phyloP scores from a whole-genome alignment of 2,113 vertebrate species.

The Ammospiza caudacuta region DNA sequence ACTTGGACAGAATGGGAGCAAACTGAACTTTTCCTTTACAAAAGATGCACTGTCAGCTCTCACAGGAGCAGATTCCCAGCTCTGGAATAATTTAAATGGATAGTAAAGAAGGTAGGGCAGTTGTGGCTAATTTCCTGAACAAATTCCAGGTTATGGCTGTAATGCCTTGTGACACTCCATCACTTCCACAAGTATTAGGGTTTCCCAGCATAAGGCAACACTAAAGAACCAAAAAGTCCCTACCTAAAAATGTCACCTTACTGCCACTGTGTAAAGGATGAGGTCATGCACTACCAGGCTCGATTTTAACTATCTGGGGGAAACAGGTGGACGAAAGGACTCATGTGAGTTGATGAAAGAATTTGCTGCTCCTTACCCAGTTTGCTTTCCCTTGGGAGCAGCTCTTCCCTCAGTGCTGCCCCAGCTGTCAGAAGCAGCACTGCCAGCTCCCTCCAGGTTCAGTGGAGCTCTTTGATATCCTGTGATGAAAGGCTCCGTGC shows the following conservation, averaged over 20 bases:
- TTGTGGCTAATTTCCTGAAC: background rate
- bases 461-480: background rate
- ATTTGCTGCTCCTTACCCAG: background rate
- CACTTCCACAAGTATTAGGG: background rate
- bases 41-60: background rate
- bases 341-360: background rate
- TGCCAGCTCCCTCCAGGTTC: background rate
- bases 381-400: background rate
- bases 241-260: background rate
- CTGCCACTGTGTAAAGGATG: background rate
- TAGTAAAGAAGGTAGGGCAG: background rate
- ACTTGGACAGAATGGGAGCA: background rate
- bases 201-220: background rate
- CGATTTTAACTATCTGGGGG: background rate
- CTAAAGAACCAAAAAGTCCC: background rate
- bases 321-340: background rate
- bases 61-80: background rate
- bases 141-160: background rate
- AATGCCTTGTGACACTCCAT: background rate
- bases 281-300: accelerated
- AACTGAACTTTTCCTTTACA: background rate
- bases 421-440: background rate
- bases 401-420: background rate
- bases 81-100: background rate
- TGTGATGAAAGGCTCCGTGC: background rate